Percentiles rank a stretch among this genome's conserved stretches.
These are phyloP conservation scores for Sylvia borin DNA, from an alignment of 2,797 vertebrate species.

Conservation along the genomic window DNA sequence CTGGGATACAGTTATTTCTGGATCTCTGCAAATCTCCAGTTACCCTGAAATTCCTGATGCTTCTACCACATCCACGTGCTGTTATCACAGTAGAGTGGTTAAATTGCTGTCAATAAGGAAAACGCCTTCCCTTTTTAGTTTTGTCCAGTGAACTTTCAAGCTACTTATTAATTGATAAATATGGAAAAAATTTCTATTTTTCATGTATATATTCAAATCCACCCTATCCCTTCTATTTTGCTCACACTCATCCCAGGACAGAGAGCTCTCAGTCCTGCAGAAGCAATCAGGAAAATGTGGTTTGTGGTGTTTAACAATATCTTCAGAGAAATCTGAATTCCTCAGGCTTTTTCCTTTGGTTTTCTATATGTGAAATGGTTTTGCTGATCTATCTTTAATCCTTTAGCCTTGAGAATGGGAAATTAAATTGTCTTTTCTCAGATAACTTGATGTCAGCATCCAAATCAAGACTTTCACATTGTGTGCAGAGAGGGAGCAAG, in stretches of 20 bases:
- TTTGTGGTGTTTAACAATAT: background rate
- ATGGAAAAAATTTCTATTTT: background rate
- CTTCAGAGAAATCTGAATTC: background rate
- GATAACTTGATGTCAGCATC: background rate
- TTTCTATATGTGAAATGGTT: background rate
- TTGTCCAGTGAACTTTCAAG: background rate
- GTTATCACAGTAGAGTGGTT: background rate
- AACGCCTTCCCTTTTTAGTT: background rate
- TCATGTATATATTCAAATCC: background rate
- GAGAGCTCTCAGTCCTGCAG: background rate
- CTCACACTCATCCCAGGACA: background rate
- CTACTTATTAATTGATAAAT: background rate
- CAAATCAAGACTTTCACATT: background rate
- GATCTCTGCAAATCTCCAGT: background rate
- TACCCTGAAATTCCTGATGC: background rate
- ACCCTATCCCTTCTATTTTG: background rate
- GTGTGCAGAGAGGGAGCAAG: background rate
- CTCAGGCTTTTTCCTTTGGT: background rate
- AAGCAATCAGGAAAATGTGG: background rate
- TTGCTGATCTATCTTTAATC: background rate
- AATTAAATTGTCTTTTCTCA: conserved; percentile 34
- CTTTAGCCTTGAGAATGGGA: background rate
- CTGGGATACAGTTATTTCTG: background rate
- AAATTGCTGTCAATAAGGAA: background rate
- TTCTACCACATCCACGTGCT: background rate